Conservation (phyloP, 2,888 invertebrate genomes). For the Rapana venosa region DNA sequence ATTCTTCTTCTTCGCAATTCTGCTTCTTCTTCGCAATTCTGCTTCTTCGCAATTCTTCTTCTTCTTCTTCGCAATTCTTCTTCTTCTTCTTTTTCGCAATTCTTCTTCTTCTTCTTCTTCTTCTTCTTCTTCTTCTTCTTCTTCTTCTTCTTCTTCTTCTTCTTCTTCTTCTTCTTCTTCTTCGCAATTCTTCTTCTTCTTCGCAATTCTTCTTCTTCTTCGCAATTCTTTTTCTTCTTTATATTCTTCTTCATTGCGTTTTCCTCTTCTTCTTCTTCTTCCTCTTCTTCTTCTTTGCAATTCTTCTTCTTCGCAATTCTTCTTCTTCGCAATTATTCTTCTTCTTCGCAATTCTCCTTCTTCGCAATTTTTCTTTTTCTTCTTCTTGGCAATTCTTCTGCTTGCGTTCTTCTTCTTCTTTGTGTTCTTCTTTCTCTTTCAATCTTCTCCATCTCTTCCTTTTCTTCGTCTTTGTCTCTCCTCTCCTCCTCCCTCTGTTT, state of each 20-base stretch:
- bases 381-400: no score
- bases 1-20: background rate
- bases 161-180: background rate
- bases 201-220: background rate
- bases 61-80: background rate
- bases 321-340: no score
- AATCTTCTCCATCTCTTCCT: background rate
- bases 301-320: no score
- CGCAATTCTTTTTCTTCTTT: no score
- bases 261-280: no score
- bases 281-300: no score
- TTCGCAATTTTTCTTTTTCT: no score
- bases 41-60: background rate
- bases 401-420: no score
- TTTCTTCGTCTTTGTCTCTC: background rate
- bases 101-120: background rate
- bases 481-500: no score
- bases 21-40: background rate
- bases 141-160: background rate
- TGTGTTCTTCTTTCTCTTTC: background rate
- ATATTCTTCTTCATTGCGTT: no score
- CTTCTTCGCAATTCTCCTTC: no score
- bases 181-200: background rate
- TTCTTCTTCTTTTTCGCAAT: background rate
- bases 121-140: background rate